Evolutionary conservation across 2,888 invertebrate genomes (phyloP), one percentile per base, ranked within the genome.

Genomic region (Brachynemurus nebulosus): DNA sequence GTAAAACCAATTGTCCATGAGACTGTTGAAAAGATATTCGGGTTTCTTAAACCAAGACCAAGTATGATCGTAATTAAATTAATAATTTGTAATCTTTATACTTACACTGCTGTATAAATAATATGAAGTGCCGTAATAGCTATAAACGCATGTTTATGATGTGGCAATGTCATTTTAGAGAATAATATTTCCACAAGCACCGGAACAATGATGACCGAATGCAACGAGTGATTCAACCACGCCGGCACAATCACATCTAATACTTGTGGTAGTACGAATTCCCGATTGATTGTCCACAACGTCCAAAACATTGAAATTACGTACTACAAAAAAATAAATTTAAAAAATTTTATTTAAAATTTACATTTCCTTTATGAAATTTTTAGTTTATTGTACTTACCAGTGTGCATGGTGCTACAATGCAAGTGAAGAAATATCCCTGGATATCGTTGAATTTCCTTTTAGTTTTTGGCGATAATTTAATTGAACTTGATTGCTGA

Each of bases 171-270:
- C 42, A 52, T 54, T 48, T 52, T 54, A 44, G 46, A 53, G 45
- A 52, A 61, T 0, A 68, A 18, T 1, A 71, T 63, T 50, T 75
- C 74, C 2, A 69, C 48, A 3, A 67, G 47, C 2, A 73, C 52
- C 12, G 72, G 63, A 1, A 71, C 54, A 1, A 67, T 50, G 39
- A 74, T 72, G 53, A 68, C 67, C 1, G 72, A 70, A 57, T 76
- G 76, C 21, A 74, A 65, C 47, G 70, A 68, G 50, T 75, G 75
- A 60, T 75, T 76, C 55, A 74, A 64, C 71, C 72, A 73, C 59
- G 65, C 63, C 0, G 74, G 74, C 0, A 74, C 64, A 11, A 72
- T 61, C 41, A 58, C 54, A 51, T 74, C 74, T 53, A 70, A 65
- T 9, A 66, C 59, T 45, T 54, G 51, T 0, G 74, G 74, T 57